A percentile compares a stretch with the other conserved stretches of the same genome.
Evolutionary conservation across 2,888 invertebrate genomes (phyloP).

Genomic region (Nomada hirtipes): DNA sequence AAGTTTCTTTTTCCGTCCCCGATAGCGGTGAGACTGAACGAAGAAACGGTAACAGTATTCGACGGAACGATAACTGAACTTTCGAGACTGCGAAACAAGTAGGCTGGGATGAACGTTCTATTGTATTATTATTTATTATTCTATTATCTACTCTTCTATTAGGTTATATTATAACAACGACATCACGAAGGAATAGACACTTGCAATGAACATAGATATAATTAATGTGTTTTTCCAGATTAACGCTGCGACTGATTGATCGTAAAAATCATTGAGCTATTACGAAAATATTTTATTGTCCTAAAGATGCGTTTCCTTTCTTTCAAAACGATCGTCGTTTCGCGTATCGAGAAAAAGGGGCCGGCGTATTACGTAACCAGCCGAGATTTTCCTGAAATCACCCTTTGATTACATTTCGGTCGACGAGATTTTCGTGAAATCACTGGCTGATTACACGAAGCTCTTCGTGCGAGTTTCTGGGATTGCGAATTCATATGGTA

Average conservation of each 20-base stretch:
- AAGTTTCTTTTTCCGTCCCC: slow-evolving; percentile 48
- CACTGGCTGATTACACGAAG: slow-evolving; percentile 64
- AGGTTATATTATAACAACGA: too few relatives aligned
- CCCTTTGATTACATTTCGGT: slow-evolving; percentile 52
- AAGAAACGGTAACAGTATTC: background rate
- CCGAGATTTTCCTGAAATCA: slow-evolving; percentile 46
- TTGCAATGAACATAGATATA: too few relatives aligned
- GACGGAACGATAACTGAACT: slow-evolving; percentile 17
- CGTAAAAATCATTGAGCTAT: too few relatives aligned
- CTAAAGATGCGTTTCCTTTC: too few relatives aligned
- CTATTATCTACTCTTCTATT: too few relatives aligned
- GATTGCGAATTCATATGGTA: slow-evolving; percentile 72
- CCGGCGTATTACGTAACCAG: slow-evolving; percentile 14
- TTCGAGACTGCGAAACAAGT: background rate
- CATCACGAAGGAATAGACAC: too few relatives aligned
- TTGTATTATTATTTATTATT: too few relatives aligned
- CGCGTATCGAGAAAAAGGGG: slow-evolving; percentile 7
- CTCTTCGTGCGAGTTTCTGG: slow-evolving; percentile 51
- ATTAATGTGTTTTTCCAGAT: too few relatives aligned
- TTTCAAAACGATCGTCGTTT: slow-evolving; percentile 16
- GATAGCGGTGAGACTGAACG: slow-evolving; percentile 27
- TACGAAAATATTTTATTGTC: background rate
- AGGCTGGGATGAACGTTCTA: background rate
- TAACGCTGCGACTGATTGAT: too few relatives aligned
- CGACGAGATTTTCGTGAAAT: slow-evolving; percentile 70